These are phyloP conservation scores for Ceratotherium simum DNA, from an alignment of 2,113 vertebrate genomes.

Conservation along the genomic window DNA sequence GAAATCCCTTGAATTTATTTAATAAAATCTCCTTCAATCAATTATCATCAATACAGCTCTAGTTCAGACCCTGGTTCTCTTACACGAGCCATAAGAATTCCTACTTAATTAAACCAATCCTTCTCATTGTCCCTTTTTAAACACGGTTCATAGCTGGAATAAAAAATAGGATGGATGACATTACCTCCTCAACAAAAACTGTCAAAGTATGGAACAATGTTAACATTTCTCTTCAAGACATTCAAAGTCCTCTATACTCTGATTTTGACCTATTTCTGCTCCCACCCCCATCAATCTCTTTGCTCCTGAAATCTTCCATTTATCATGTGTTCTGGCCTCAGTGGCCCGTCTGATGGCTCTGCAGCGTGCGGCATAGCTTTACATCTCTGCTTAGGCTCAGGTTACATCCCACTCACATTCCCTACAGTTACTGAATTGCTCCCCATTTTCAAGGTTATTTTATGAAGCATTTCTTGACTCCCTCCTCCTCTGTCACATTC, in stretches of 20 bases:
- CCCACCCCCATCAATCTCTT: neutral
- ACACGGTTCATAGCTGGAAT: neutral
- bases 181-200: neutral
- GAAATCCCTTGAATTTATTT: neutral
- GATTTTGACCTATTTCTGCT: neutral
- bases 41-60: neutral
- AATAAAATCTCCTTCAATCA: constrained; percentile 14
- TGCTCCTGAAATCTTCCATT: neutral
- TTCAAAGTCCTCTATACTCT: neutral
- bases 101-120: constrained; percentile 7
- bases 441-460: neutral
- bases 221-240: neutral
- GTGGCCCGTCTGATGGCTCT: neutral
- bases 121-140: neutral
- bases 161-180: constrained; percentile 15
- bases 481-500: neutral
- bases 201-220: neutral
- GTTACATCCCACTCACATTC: neutral
- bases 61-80: neutral
- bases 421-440: neutral
- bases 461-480: neutral
- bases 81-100: neutral
- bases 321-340: neutral
- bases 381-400: neutral
- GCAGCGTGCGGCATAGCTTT: neutral